Percentiles rank a stretch among this genome's conserved stretches.
These are phyloP conservation scores for Luffia ferchaultella DNA, from an alignment of 2,888 invertebrate species.

Conservation along the genomic window DNA sequence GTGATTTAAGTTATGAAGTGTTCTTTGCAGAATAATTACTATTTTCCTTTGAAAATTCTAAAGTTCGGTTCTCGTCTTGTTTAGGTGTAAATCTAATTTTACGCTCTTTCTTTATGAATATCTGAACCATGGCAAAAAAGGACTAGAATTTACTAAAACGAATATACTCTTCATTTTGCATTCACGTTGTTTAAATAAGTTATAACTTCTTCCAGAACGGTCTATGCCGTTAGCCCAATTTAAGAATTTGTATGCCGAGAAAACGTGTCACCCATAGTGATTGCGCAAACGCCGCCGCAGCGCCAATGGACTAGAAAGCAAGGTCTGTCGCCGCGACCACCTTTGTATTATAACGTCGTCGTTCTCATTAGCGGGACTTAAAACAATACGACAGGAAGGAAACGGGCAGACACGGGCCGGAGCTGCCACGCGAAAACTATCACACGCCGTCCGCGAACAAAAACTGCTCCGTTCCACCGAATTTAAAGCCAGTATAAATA, in stretches of 20 bases:
- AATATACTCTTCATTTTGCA: too few species aligned
- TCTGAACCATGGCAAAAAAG: too few species aligned
- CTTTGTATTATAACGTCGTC: slow-evolving; percentile 50
- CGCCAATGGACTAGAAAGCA: slow-evolving; percentile 62
- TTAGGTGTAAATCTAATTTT: too few species aligned
- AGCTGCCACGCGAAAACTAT: slow-evolving; percentile 44
- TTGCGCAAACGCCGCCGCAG: slow-evolving; percentile 50
- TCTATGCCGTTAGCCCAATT: background rate
- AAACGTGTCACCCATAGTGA: slow-evolving; percentile 46
- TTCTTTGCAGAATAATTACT: too few species aligned
- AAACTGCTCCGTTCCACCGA: slow-evolving; percentile 50
- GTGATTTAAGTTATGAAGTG: too few species aligned
- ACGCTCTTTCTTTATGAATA: too few species aligned
- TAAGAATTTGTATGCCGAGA: slow-evolving; percentile 21
- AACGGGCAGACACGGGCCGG: slow-evolving; percentile 43
- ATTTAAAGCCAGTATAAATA: slow-evolving; percentile 57
- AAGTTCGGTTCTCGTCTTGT: too few species aligned
- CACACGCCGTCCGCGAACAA: slow-evolving; percentile 30
- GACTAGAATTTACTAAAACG: too few species aligned
- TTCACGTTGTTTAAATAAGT: too few species aligned
- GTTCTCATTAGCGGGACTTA: slow-evolving; percentile 55
- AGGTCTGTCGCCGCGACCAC: slow-evolving; percentile 44
- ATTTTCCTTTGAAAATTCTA: too few species aligned
- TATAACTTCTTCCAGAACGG: too few species aligned
- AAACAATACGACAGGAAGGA: slow-evolving; percentile 64